Evolutionary conservation across 2,797 vertebrate species (phyloP), one percentile per base, ranked within the genome.

Genomic region (Emys orbicularis): DNA sequence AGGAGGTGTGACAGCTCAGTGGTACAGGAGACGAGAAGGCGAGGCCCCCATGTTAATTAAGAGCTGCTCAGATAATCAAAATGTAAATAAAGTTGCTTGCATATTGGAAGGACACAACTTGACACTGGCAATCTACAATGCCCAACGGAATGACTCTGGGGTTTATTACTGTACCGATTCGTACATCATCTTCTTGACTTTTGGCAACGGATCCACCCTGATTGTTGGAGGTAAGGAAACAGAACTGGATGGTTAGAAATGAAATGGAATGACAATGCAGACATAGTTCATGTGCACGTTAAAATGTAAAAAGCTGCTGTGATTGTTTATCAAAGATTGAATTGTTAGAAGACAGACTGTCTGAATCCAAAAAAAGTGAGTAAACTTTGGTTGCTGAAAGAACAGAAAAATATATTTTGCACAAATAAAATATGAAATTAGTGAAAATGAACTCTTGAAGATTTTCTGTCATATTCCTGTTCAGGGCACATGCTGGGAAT

Each of bases 131-230:
- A 83, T 87, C 27, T 2, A 41, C 37, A 21, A 4, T 1, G 4
- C 72, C 5, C 50, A 1, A 2, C 3, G 19, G 19, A 0, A 3
- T 0, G 29, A 88, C 54, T 29, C 79, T 4, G 86, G 88, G 8
- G n/a, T 79, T 52, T 94, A 89, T 74, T 61, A 81, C 53, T 93
- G 94, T 8, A 13, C 37, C 4, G 5, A 3, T 4, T 0, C 0
- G 0, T 1, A 0, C 0, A 0, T 0, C 1, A 0, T 0, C 1
- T 1, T 1, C 15, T 2, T 8, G 2, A 0, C 6, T 4, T 59
- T 91, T 2, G 21, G 47, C 82, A 85, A 23, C 0, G n/a, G 79
- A 31, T 79, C 81, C 6, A 4, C 4, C 4, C 68, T 94, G 82
- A 52, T 94, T 34, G 81, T 80, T 12, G 27, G 13, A 90, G 92